These are phyloP conservation scores for Naja naja DNA, from an alignment of 2,113 vertebrate species.

Conservation along the genomic window DNA sequence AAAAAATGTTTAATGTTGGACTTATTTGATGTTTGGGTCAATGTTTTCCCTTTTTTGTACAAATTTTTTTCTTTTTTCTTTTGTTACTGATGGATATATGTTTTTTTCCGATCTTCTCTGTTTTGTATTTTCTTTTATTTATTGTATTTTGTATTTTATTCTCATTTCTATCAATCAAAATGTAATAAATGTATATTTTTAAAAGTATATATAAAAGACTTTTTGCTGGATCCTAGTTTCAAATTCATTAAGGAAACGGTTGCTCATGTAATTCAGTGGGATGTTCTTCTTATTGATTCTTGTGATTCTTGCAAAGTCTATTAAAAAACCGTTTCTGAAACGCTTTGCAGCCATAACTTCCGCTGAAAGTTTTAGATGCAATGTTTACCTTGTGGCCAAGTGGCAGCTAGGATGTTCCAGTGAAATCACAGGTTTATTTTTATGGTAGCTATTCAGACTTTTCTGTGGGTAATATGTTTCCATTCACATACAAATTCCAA, in stretches of 20 bases:
- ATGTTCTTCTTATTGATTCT: background rate
- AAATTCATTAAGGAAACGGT: background rate
- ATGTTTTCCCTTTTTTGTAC: too few relatives aligned
- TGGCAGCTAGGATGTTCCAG: background rate
- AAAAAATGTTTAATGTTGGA: too few relatives aligned
- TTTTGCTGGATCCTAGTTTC: background rate
- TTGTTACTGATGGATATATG: too few relatives aligned
- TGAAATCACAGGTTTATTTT: constrained; percentile 27
- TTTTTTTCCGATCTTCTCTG: too few relatives aligned
- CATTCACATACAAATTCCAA: constrained; percentile 20
- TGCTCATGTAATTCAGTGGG: background rate
- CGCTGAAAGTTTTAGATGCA: background rate
- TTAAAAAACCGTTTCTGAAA: background rate
- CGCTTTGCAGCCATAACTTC: background rate
- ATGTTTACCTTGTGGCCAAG: constrained; percentile 13
- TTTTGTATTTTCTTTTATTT: too few relatives aligned
- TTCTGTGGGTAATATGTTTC: constrained; percentile 14
- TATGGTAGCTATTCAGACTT: constrained; percentile 12
- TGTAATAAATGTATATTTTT: background rate
- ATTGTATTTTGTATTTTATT: too few relatives aligned
- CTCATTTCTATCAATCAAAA: too few relatives aligned
- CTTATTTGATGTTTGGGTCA: too few relatives aligned
- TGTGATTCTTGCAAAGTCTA: background rate
- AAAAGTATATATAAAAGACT: background rate
- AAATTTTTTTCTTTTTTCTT: too few relatives aligned